These are phyloP conservation scores for Chelonia mydas DNA, from an alignment of 2,797 vertebrate species.

Conservation along the genomic window DNA sequence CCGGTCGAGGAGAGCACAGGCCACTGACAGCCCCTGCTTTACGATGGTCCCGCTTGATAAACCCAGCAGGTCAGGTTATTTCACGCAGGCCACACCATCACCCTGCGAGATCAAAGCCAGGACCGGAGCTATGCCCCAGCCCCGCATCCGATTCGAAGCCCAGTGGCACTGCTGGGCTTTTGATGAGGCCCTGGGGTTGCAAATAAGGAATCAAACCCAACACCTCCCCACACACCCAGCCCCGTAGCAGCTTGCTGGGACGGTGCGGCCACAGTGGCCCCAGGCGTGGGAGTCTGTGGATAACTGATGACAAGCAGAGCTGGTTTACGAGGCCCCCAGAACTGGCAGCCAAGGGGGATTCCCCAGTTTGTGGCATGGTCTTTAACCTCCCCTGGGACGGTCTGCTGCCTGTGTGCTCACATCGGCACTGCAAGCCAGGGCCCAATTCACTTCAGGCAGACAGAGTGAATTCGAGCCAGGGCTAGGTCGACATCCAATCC, in stretches of 20 bases:
- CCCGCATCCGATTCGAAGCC: not conserved
- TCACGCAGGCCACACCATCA: not conserved
- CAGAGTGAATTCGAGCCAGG: accelerated
- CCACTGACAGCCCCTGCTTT: not conserved
- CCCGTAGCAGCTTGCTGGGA: not conserved
- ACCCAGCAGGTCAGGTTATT: not conserved
- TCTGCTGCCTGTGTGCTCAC: not conserved
- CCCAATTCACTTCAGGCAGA: not conserved
- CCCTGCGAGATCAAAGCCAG: not conserved
- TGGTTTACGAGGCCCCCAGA: not conserved
- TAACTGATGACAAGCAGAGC: not conserved
- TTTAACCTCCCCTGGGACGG: not conserved
- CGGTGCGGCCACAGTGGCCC: not conserved
- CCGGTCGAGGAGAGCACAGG: not conserved
- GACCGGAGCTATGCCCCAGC: not conserved
- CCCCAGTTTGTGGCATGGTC: not conserved
- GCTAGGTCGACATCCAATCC: not conserved
- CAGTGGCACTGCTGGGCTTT: not conserved
- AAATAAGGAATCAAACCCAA: not conserved
- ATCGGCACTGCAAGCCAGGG: not conserved
- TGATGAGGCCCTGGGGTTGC: not conserved
- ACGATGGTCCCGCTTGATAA: not conserved
- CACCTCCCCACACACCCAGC: not conserved
- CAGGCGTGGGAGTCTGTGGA: not conserved
- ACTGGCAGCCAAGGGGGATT: not conserved